Evolutionary conservation across 2,113 vertebrate genomes (phyloP).

Genomic region (Rallus limicola): DNA sequence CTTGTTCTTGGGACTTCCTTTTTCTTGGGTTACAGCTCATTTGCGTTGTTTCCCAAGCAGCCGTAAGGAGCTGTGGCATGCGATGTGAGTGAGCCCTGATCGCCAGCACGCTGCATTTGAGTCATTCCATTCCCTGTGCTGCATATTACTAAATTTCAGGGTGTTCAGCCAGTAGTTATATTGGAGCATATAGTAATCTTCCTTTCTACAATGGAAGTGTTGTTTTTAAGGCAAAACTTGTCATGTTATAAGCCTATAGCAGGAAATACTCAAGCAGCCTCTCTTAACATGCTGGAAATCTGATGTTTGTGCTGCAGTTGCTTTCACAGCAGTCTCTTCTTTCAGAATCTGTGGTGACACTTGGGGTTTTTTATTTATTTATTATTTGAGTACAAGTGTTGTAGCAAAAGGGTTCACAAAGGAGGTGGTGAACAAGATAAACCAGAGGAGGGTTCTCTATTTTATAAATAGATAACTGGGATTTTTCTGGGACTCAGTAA

Average conservation of each 20-base stretch:
- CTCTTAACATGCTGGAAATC: neutral
- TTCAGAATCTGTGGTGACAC: neutral
- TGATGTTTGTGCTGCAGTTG: neutral
- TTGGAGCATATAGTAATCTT: neutral
- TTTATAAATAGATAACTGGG: neutral
- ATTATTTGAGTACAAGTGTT: neutral
- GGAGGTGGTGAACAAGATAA: neutral
- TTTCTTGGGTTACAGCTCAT: neutral
- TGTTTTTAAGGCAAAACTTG: neutral
- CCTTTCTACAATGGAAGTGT: neutral
- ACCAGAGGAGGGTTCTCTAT: neutral
- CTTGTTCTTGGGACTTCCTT: neutral
- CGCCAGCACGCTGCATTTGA: neutral
- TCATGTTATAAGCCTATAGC: neutral
- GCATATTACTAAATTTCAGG: neutral
- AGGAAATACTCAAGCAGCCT: neutral
- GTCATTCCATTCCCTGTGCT: neutral
- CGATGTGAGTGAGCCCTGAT: neutral
- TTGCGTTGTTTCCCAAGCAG: neutral
- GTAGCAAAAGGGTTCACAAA: neutral
- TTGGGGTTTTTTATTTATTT: neutral
- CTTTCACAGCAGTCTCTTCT: slow-evolving; percentile 8
- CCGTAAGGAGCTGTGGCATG: neutral
- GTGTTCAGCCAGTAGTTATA: neutral
- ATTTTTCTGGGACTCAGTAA: neutral